These are phyloP conservation scores for Drosophila picticornis DNA, from an alignment of 2,888 invertebrate species.

Conservation along the genomic window DNA sequence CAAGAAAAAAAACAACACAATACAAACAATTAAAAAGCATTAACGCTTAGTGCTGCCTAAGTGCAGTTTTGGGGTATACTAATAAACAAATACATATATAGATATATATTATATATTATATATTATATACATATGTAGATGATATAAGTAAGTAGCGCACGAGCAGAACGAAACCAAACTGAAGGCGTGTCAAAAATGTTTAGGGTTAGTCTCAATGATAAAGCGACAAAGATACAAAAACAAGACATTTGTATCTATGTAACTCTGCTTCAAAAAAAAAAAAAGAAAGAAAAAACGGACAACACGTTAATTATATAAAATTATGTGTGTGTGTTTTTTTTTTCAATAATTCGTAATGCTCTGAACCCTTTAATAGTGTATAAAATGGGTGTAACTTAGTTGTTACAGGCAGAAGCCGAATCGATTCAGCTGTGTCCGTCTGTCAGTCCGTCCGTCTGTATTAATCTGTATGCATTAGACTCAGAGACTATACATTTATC, in stretches of 20 bases:
- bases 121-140: constrained; percentile 23
- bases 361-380: neutral
- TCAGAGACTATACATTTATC: neutral
- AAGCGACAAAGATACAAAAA: constrained; percentile 6
- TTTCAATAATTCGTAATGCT: neutral
- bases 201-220: constrained; percentile 28
- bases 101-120: constrained; percentile 6
- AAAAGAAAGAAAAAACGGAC: neutral
- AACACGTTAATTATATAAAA: constrained; percentile 42
- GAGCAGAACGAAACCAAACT: constrained; percentile 27
- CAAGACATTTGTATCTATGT: neutral
- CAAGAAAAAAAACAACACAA: constrained; percentile 8
- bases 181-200: constrained; percentile 16
- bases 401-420: neutral
- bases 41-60: constrained; percentile 78
- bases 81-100: constrained; percentile 29
- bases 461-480: neutral
- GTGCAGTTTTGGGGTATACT: constrained; percentile 67
- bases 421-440: neutral
- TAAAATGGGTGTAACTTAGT: neutral
- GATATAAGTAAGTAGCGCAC: constrained; percentile 32
- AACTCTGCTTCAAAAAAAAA: constrained; percentile 3
- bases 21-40: constrained; percentile 73
- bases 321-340: constrained; percentile 9
- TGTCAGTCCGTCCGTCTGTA: neutral